Evolutionary conservation across 2,113 vertebrate species (phyloP), one percentile per base, ranked within the genome.

Genomic region (Trichomycterus rosablanca): DNA sequence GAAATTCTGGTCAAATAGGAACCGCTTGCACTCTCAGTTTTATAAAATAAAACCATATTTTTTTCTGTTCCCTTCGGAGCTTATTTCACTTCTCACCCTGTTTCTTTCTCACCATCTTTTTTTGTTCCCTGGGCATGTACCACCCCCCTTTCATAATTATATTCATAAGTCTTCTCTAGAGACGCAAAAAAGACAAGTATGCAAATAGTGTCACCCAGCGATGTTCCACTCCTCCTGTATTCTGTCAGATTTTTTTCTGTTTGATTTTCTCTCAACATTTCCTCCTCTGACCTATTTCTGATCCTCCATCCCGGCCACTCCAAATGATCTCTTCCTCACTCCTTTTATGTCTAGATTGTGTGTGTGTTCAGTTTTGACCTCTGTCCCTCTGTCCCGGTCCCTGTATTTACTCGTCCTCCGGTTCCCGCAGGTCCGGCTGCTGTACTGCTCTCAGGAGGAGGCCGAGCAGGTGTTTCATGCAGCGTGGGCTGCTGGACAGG

Each of bases 391-490:
- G 76, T 68, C 50, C 46, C 57, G 66, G 69, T 67, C 65, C 72
- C 70, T 74, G 61, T 78, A 57, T 67, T 62, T 71, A 63, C n/a
- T n/a, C n/a, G n/a, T n/a, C n/a, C n/a, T 57, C 61, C 59, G 77
- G 75, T 63, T 75, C 67, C 76, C 73, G 28, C 79, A 88, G 79
- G 93, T 96, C 55, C 90, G 93, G 6, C 83, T 97, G 71, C 92
- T 97, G 76, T 97, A 95, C 80, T 97, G 93, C 64, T 93, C 94
- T 20, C 88, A 92, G 4, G 93, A 97, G 50, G 93, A 97, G 70
- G 91, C 93, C 0, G 91, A 94, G 68, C 75, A 87, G 20, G 86
- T 97, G 16, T 95, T 97, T 79, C 76, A 79, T 3, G 93, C 93
- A 0, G 94, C 94, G 0, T 89, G 86, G 48, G 89, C 90, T 0